Evolutionary conservation across 2,113 vertebrate genomes (phyloP), one percentile per base, ranked within the genome.

Genomic region (Cebus imitator): DNA sequence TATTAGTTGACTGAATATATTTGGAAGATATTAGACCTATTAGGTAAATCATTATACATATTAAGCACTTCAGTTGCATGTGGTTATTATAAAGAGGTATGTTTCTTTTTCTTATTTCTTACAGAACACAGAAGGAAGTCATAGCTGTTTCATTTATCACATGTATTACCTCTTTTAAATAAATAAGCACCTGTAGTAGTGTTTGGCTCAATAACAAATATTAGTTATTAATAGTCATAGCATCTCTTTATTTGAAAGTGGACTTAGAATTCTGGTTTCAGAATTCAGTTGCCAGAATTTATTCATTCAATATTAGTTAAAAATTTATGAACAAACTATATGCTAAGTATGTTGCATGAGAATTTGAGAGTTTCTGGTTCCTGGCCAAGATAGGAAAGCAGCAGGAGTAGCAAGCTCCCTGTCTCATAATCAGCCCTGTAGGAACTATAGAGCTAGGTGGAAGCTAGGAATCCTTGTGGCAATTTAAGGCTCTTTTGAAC

Each of bases 111-210:
- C 37, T 85, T 78, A 20, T 70, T 97, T 57, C 32, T 87, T 64
- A 14, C 32, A 78, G 66, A 88, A 84, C 18, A 91, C 40, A 84
- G 45, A 73, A 82, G 25, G 27, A 86, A 94, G 58, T 92, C 23
- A n/a, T 23, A 45, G 57, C 57, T 78, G 68, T 52, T 94, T 85
- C 45, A 50, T n/a, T 89, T 57, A 75, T 91, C 84, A 73, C 52
- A 52, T 84, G 64, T 83, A 78, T 84, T 87, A 40, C 27, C 35
- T 83, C 55, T 66, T 92, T 87, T 97, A 86, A 73, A 91, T 70
- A 91, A 91, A 70, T 80, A 55, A 96, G 43, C 52, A 90, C 37
- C 40, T 70, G 70, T 58, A 68, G 68, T 27, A 75, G 58, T 66
- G 16, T 70, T 32, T 48, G 37, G 21, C 35, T 94, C 45, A 52